These are phyloP conservation scores for Chymomyza fuscimana DNA, from an alignment of 2,888 invertebrate species.

Conservation along the genomic window DNA sequence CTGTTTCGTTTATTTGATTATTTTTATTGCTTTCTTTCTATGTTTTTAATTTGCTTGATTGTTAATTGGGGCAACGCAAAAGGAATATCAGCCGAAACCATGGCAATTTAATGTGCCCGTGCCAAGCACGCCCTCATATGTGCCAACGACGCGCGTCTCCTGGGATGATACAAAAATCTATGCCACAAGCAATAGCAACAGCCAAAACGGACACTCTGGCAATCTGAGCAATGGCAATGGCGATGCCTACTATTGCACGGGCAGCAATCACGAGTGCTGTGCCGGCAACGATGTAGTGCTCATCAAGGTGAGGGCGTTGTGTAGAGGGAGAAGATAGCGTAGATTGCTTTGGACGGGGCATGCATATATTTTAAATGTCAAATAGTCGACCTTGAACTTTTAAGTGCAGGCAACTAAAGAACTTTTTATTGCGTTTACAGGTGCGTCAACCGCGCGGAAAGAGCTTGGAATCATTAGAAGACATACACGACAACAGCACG, in stretches of 20 bases:
- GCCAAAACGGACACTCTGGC: slow-evolving; percentile 26
- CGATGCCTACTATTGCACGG: slow-evolving; percentile 77
- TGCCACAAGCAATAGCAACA: slow-evolving; percentile 52
- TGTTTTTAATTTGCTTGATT: slow-evolving; percentile 13
- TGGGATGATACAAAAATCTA: slow-evolving; percentile 80
- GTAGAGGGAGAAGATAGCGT: not conserved
- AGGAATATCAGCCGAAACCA: slow-evolving; percentile 75
- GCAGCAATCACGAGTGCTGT: slow-evolving; percentile 79
- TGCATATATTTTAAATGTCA: slow-evolving; percentile 21
- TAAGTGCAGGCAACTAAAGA: slow-evolving; percentile 28
- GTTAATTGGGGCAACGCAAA: slow-evolving; percentile 16
- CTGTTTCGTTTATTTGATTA: slow-evolving; percentile 34
- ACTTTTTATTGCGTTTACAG: slow-evolving; percentile 76
- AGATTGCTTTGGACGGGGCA: not conserved
- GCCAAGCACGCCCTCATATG: slow-evolving; percentile 77
- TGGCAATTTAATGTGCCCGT: slow-evolving; percentile 77
- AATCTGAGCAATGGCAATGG: slow-evolving; percentile 34
- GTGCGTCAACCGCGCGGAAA: slow-evolving; percentile 91
- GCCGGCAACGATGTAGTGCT: slow-evolving; percentile 79
- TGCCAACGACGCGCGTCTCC: slow-evolving; percentile 78
- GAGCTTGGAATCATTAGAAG: slow-evolving; percentile 91
- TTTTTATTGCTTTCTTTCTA: not conserved
- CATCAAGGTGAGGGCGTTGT: slow-evolving; percentile 75
- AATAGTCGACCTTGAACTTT: slow-evolving; percentile 58
- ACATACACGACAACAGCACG: slow-evolving; percentile 84